Conservation (phyloP, 2,113 vertebrate species). For the Choloepus hoffmanni region DNA sequence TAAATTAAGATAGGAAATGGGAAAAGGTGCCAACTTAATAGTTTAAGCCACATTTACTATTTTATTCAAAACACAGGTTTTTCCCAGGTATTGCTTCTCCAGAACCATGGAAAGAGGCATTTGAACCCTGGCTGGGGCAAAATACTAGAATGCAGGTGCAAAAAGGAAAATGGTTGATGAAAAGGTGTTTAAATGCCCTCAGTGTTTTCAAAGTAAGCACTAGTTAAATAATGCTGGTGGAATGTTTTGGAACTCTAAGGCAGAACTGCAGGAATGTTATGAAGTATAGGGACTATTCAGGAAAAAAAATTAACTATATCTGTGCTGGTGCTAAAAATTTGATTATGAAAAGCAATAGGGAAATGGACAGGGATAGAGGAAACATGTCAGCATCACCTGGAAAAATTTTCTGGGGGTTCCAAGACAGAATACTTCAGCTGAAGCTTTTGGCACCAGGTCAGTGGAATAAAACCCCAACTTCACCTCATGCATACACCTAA, state of each 20-base stretch:
- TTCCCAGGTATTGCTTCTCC: neutral
- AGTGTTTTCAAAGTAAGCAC: slow-evolving; percentile 68
- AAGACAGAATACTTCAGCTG: neutral
- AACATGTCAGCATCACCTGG: neutral
- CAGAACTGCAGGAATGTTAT: neutral
- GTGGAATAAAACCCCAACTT: neutral
- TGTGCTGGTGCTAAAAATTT: neutral
- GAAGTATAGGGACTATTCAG: neutral
- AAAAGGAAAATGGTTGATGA: slow-evolving; percentile 49
- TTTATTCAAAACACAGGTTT: neutral
- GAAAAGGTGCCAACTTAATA: slow-evolving; percentile 3
- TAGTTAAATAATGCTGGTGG: slow-evolving; percentile 57
- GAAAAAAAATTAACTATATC: neutral
- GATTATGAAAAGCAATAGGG: neutral
- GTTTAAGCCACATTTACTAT: neutral
- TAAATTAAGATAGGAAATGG: slow-evolving; percentile 32
- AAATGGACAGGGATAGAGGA: neutral
- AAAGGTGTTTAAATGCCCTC: slow-evolving; percentile 57
- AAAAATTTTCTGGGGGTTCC: neutral
- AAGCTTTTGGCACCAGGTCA: neutral
- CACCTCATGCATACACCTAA: neutral
- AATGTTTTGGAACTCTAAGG: slow-evolving; percentile 30
- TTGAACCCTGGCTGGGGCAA: slow-evolving; percentile 35
- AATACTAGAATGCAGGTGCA: neutral
- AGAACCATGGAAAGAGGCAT: neutral